A percentile compares a stretch with the other conserved stretches of the same genome.
Conservation (phyloP, 2,113 vertebrate genomes). For the Felis chaus region DNA sequence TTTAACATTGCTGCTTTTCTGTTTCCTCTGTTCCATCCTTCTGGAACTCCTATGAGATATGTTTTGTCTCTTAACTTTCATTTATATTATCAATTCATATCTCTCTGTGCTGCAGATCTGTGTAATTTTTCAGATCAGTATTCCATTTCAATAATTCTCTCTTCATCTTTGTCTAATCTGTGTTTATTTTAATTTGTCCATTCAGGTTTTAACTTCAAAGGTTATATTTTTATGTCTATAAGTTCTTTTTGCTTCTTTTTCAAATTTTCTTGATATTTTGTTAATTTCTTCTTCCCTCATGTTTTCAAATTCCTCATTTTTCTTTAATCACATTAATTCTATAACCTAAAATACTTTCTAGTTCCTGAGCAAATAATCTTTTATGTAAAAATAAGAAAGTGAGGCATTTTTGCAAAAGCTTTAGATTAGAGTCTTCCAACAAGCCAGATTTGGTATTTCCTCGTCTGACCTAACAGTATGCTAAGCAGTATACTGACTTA, state of each 20-base stretch:
- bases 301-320: conserved; percentile 18
- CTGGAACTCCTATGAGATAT: background rate
- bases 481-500: conserved; percentile 16
- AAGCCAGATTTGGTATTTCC: conserved; percentile 16
- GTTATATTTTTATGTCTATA: background rate
- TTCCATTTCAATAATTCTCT: background rate
- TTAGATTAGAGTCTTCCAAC: conserved; percentile 6
- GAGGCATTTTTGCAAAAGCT: conserved; percentile 11
- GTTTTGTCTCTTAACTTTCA: background rate
- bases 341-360: background rate
- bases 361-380: conserved; percentile 34
- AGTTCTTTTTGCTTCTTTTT: conserved; percentile 32
- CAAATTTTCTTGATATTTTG: background rate
- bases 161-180: background rate
- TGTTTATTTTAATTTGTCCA: background rate
- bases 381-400: conserved; percentile 20
- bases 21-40: background rate
- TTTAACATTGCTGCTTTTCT: background rate
- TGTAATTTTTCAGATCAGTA: background rate
- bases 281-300: background rate
- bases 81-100: background rate
- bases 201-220: conserved; percentile 27
- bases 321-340: background rate
- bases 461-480: background rate
- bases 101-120: background rate